phyloP scores from a whole-genome alignment of 1,140 invertebrate genomes.

The Luehdorfia chinensis region DNA sequence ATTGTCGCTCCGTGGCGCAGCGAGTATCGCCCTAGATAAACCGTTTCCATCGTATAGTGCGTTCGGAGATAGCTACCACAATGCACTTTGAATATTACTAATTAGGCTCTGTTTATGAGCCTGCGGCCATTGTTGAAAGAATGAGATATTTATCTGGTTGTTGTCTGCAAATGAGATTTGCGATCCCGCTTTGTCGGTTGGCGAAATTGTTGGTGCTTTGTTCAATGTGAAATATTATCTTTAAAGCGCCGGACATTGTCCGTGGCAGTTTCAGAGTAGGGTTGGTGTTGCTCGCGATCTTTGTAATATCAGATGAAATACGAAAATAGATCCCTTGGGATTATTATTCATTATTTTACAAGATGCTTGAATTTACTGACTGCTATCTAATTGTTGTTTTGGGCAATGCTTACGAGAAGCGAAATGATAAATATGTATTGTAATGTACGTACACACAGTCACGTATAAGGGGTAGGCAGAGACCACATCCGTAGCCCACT shows the following conservation, averaged over 20 bases:
- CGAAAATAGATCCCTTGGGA: slow-evolving; percentile 2
- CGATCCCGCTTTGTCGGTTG: slow-evolving; percentile 68
- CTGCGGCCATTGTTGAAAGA: slow-evolving; percentile 69
- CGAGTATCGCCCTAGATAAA: slow-evolving; percentile 73
- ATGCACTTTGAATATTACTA: slow-evolving; percentile 74
- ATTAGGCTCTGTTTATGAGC: slow-evolving; percentile 73
- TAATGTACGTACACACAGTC: too few species aligned
- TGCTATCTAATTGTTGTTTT: too few species aligned
- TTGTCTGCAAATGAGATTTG: slow-evolving; percentile 73
- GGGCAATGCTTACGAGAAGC: too few species aligned
- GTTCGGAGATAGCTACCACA: slow-evolving; percentile 60
- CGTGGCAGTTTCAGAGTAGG: too few species aligned
- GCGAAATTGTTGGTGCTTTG: slow-evolving; percentile 61
- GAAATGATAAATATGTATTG: too few species aligned
- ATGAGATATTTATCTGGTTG: slow-evolving; percentile 71
- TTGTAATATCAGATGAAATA: slow-evolving; percentile 33
- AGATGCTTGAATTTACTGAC: too few species aligned
- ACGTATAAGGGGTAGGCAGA: too few species aligned
- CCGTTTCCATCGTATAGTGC: slow-evolving; percentile 66
- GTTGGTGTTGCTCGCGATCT: slow-evolving; percentile 28
- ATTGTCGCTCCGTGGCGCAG: slow-evolving; percentile 63
- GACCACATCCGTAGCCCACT: too few species aligned
- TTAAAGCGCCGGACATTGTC: slow-evolving; percentile 34
- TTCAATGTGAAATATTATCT: slow-evolving; percentile 68
- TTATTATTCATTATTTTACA: slow-evolving; percentile 1